A percentile compares a stretch with the other conserved stretches of the same genome.
Evolutionary conservation across 2,113 vertebrate species (phyloP).

Genomic region (Campylomormyrus numenius): DNA sequence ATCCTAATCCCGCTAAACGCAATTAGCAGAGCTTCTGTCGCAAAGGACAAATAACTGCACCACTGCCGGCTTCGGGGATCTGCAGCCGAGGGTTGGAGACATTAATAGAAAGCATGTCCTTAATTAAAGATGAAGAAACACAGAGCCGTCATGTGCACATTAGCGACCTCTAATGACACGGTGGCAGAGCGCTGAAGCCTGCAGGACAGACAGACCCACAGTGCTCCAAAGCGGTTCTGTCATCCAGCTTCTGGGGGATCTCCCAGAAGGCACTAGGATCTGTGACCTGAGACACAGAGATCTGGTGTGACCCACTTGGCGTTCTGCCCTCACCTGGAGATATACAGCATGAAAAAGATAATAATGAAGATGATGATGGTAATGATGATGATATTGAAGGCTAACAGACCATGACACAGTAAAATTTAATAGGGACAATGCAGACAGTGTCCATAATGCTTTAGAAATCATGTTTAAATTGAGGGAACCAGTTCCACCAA

Average conservation of each 20-base stretch:
- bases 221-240: not conserved
- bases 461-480: not conserved
- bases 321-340: not conserved
- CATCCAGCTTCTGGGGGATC: not conserved
- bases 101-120: not conserved
- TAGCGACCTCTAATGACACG: not conserved
- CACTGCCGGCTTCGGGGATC: not conserved
- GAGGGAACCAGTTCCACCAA: not conserved
- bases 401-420: not conserved
- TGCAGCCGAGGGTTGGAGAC: not conserved
- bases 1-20: conserved; percentile 28
- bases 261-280: not conserved
- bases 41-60: conserved; percentile 21
- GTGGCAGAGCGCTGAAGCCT: not conserved
- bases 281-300: not conserved
- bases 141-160: not conserved
- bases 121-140: not conserved
- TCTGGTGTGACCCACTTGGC: not conserved
- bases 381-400: not conserved
- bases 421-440: not conserved
- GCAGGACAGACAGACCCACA: not conserved
- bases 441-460: not conserved
- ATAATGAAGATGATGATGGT: not conserved
- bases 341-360: not conserved
- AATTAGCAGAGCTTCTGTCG: conserved; percentile 32